Base-by-base conservation (phyloP, 1,140 invertebrate genomes). In the Microplitis mediator region DNA sequence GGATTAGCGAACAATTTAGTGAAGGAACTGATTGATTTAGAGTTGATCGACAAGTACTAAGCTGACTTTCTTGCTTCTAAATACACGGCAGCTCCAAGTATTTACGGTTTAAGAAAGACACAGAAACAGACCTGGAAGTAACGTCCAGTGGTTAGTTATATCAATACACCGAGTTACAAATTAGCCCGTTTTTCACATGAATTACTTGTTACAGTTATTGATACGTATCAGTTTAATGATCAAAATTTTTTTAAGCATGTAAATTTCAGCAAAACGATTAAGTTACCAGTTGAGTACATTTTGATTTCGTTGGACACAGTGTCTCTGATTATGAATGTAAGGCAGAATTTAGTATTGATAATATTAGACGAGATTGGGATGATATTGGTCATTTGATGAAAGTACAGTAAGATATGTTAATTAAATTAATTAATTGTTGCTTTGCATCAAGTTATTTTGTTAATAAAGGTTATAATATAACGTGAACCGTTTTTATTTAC, bases 191-290 rank as follows among this genome's bases (percentile, higher is more conserved):
- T 23, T 14, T 6, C 51, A 32, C 45, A 66, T 52, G 16, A 52
- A 31, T 4, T 31, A 3, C 23, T 66, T 4, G 3, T 13, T 16
- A 9, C 23, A n/a, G n/a, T 31, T 14, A 66, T 13, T 8, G 9
- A 66, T 4, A 66, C 36, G 4, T 66, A 23, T 52, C 14, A 50
- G 11, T 51, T 16, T 11, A 66, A 45, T 31, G 50, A 51, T 1
- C 16, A 66, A 16, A 66, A 66, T 31, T 66, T 16, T 4, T 77
- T 32, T 68, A 36, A n/a, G 73, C 67, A n/a, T 69, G 63, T 35
- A 13, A 1, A 8, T 54, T 65, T 64, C 50, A 16, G 16, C 61
- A 74, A 61, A 67, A 64, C 36, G 71, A 63, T 71, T 61, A 35
- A 6, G 35, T 11, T 60, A 23, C 45, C 60, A 4, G 31, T 0